Evolutionary conservation across 2,888 invertebrate genomes (phyloP).

Genomic region (Diaperis boleti): DNA sequence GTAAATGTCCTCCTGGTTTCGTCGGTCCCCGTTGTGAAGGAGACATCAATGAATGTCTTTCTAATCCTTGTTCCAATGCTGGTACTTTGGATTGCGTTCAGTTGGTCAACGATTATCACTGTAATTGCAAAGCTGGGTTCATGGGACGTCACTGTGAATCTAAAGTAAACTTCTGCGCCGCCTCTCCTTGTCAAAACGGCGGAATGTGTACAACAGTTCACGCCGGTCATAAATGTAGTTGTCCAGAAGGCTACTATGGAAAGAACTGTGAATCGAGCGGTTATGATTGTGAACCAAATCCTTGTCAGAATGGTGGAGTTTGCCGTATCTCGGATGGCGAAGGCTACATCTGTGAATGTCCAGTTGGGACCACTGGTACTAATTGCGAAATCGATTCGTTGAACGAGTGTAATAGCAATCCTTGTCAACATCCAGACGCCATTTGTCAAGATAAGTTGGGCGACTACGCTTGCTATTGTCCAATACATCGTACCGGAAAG

Average conservation of each 20-base stretch:
- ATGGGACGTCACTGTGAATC: slow-evolving; percentile 93
- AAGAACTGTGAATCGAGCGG: slow-evolving; percentile 90
- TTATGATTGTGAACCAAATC: slow-evolving; percentile 89
- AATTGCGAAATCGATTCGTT: slow-evolving; percentile 87
- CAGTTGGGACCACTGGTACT: slow-evolving; percentile 81
- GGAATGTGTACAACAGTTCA: slow-evolving; percentile 87
- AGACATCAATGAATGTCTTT: slow-evolving; percentile 95
- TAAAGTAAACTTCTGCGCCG: slow-evolving; percentile 91
- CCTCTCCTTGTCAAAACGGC: slow-evolving; percentile 91
- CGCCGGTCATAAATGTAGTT: slow-evolving; percentile 86
- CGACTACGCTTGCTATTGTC: slow-evolving; percentile 89
- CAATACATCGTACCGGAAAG: slow-evolving; percentile 86
- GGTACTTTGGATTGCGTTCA: slow-evolving; percentile 93
- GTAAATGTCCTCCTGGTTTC: slow-evolving; percentile 89
- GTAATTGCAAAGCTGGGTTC: slow-evolving; percentile 92
- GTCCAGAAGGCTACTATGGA: slow-evolving; percentile 87
- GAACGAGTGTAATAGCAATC: slow-evolving; percentile 89
- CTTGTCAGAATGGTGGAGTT: slow-evolving; percentile 87
- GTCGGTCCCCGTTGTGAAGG: slow-evolving; percentile 96
- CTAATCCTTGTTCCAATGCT: slow-evolving; percentile 86
- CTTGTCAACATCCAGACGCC: slow-evolving; percentile 87
- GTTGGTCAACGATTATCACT: slow-evolving; percentile 91
- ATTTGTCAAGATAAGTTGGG: slow-evolving; percentile 88
- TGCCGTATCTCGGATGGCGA: slow-evolving; percentile 81
- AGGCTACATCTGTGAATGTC: slow-evolving; percentile 88